Base-by-base conservation (phyloP, 2,888 invertebrate species). In the Macrosoma leucophasiata region DNA sequence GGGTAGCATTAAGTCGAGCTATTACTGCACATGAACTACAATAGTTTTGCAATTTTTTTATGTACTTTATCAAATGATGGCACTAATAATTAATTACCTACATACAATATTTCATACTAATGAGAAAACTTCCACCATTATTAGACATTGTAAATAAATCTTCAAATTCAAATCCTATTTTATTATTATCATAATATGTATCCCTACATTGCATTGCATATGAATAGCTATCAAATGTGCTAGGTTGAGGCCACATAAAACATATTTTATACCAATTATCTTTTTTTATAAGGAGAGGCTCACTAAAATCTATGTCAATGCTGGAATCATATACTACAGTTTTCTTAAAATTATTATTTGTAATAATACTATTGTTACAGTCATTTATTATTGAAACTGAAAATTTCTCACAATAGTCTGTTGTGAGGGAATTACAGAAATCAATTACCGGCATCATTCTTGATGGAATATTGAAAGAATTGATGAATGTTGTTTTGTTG, bases 181-280 rank as follows among this genome's bases (percentile, higher is more conserved):
- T 75, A 23, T 69, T 65, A 29, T 70, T 71, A 38, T 50, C 61
- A 40, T 68, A 75, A 3, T 53, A 45, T 19, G 52, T 58, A 33
- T 81, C 72, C 47, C 84, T 69, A 37, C 70, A 68, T 52, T 75
- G 76, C 11, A 84, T 71, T 37, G 73, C 64, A 62, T 84, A 85
- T 26, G 67, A 68, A 55, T 67, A 68, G 34, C 66, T 45, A 29
- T 62, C 57, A 43, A 54, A 66, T 32, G 38, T 39, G 26, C 56
- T 59, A 41, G 67, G 61, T 32, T 48, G 51, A 13, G 77, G 76
- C 85, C 85, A 85, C 14, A 51, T 50, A 52, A 85, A 78, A 39
- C 54, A 64, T 27, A 85, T 69, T 58, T 64, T 73, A 41, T 84
- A 82, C 82, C 78, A 82, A 29, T 67, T 61, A 48, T 77, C 68